Evolutionary conservation across 1,140 invertebrate genomes (phyloP).

Genomic region (Drosophila melanica): DNA sequence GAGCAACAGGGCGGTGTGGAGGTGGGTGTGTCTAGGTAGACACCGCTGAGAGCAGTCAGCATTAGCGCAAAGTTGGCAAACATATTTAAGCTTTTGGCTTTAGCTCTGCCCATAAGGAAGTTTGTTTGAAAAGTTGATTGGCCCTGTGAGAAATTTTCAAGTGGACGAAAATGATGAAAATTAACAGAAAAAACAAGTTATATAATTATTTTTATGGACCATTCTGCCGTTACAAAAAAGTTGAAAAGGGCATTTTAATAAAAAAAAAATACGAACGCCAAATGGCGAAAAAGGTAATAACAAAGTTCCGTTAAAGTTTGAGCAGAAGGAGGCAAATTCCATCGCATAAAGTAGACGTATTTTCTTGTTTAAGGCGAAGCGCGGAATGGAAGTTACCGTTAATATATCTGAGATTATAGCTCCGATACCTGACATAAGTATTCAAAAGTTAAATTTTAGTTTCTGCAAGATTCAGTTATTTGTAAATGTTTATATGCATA

Average conservation of each 20-base stretch:
- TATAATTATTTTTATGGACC: constrained; percentile 16
- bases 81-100: constrained; percentile 31
- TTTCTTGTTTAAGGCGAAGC: too few species aligned
- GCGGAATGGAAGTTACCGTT: too few species aligned
- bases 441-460: too few species aligned
- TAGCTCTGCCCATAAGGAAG: constrained; percentile 10
- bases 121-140: constrained; percentile 26
- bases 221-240: not conserved
- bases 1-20: not conserved
- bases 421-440: too few species aligned
- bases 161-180: constrained; percentile 17
- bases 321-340: too few species aligned
- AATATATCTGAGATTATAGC: too few species aligned
- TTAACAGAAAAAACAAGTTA: constrained; percentile 19
- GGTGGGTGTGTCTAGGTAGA: not conserved
- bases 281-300: too few species aligned
- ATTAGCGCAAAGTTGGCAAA: constrained; percentile 22
- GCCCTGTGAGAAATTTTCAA: constrained; percentile 1
- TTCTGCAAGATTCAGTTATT: too few species aligned
- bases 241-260: not conserved
- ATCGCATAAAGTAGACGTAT: too few species aligned
- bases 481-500: too few species aligned
- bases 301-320: too few species aligned
- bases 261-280: not conserved
- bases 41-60: constrained; percentile 7